Conservation (phyloP, 2,888 invertebrate genomes). For the Folsomia candida region DNA sequence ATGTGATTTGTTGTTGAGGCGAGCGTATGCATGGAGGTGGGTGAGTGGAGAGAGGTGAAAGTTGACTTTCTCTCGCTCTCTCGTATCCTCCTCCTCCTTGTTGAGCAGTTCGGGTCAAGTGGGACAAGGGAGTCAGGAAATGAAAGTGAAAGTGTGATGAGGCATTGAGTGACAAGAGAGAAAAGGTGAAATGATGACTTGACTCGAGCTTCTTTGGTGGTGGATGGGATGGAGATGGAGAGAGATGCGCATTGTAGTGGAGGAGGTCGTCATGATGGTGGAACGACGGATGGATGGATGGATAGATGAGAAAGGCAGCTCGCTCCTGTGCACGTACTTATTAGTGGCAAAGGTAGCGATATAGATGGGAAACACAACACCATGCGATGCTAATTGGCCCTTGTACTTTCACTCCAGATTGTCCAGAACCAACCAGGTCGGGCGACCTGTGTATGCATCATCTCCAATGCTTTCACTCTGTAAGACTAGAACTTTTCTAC, state of each 20-base stretch:
- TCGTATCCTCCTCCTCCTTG: background rate
- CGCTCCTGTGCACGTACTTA: background rate
- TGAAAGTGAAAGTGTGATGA: background rate
- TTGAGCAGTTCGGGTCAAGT: background rate
- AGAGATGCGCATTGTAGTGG: background rate
- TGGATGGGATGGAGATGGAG: too few relatives aligned
- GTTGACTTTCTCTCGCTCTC: background rate
- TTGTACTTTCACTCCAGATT: constrained; percentile 11
- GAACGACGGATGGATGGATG: background rate
- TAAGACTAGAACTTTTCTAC: background rate
- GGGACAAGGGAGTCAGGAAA: background rate
- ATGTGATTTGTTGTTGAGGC: background rate
- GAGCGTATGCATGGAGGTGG: background rate
- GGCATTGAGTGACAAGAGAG: background rate
- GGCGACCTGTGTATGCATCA: too few relatives aligned
- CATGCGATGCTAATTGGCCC: constrained; percentile 15
- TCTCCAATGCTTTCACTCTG: background rate
- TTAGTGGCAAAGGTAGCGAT: background rate
- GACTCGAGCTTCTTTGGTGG: too few relatives aligned
- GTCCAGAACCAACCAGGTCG: background rate
- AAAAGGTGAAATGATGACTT: too few relatives aligned
- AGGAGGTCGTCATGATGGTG: background rate
- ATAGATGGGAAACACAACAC: background rate
- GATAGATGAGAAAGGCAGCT: background rate
- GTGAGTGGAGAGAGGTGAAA: background rate